Conservation (phyloP, 2,888 invertebrate species). For the Acronicta aceris region DNA sequence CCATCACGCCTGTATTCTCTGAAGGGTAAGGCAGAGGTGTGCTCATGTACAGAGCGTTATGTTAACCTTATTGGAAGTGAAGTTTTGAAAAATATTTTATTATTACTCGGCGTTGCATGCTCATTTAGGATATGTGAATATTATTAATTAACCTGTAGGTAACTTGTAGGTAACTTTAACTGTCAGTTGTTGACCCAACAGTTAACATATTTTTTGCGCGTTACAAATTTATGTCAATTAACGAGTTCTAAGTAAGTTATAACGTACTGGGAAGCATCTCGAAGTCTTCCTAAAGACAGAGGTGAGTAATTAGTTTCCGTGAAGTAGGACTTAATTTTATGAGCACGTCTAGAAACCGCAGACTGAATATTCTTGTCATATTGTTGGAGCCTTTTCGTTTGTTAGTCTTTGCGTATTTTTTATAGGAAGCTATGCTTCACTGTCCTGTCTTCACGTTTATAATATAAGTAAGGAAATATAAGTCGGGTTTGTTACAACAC, state of each 20-base stretch:
- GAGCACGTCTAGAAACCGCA: constrained; percentile 8
- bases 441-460: not conserved
- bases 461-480: constrained; percentile 1
- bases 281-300: constrained; percentile 10
- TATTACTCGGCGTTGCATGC: no score
- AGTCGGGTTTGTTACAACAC: no score
- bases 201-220: no score
- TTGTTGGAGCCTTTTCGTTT: constrained; percentile 12
- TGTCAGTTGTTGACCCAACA: not conserved
- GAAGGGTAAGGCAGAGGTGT: no score
- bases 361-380: constrained; percentile 7
- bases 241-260: constrained; percentile 2
- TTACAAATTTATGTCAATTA: not conserved
- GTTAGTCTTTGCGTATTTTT: not conserved
- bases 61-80: no score
- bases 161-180: not conserved
- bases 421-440: not conserved
- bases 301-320: constrained; percentile 19
- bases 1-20: no score
- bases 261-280: not conserved
- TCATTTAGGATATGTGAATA: no score
- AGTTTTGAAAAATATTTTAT: no score
- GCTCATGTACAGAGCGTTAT: no score
- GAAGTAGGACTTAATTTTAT: constrained; percentile 20
- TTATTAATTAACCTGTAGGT: no score